Percentiles rank a stretch among this genome's conserved stretches.
These are phyloP conservation scores for Helicolenus hilgendorfi DNA, from an alignment of 2,797 vertebrate genomes.

Conservation along the genomic window DNA sequence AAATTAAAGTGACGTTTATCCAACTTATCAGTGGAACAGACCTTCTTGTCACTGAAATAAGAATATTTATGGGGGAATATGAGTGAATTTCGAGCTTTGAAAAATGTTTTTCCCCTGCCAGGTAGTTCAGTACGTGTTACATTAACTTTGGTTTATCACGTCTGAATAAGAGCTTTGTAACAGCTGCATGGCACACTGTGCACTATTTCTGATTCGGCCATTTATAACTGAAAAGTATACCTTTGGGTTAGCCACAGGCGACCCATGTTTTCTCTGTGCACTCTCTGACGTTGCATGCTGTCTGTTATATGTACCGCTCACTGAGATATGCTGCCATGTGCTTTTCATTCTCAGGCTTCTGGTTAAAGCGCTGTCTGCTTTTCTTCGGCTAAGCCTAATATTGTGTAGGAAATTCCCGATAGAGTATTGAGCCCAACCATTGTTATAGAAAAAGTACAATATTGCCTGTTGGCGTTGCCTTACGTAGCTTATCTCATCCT, in stretches of 20 bases:
- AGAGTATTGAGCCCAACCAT: constrained; percentile 16
- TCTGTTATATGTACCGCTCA: constrained; percentile 40
- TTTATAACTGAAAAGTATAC: constrained; percentile 79
- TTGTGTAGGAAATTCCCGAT: constrained; percentile 49
- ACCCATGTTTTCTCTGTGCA: constrained; percentile 68
- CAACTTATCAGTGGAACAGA: constrained; percentile 43
- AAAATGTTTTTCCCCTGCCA: constrained; percentile 45
- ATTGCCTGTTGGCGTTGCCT: constrained; percentile 12
- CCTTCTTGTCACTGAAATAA: constrained; percentile 40
- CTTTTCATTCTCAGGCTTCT: constrained; percentile 33
- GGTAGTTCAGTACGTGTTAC: constrained; percentile 44
- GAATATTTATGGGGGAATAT: constrained; percentile 40
- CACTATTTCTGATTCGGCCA: constrained; percentile 71
- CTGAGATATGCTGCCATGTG: constrained; percentile 44
- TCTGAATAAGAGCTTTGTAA: constrained; percentile 77
- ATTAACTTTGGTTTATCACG: constrained; percentile 57
- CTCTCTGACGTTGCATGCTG: constrained; percentile 38
- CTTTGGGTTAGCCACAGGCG: constrained; percentile 76
- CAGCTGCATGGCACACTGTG: constrained; percentile 56
- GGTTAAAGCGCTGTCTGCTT: constrained; percentile 16
- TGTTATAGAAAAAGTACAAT: constrained; percentile 41
- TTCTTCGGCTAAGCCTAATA: constrained; percentile 29
- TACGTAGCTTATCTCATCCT: constrained; percentile 50
- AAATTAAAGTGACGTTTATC: constrained; percentile 75
- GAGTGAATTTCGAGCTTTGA: constrained; percentile 48